Evolutionary conservation across 2,888 invertebrate species (phyloP).

Genomic region (Lissonota sp.): DNA sequence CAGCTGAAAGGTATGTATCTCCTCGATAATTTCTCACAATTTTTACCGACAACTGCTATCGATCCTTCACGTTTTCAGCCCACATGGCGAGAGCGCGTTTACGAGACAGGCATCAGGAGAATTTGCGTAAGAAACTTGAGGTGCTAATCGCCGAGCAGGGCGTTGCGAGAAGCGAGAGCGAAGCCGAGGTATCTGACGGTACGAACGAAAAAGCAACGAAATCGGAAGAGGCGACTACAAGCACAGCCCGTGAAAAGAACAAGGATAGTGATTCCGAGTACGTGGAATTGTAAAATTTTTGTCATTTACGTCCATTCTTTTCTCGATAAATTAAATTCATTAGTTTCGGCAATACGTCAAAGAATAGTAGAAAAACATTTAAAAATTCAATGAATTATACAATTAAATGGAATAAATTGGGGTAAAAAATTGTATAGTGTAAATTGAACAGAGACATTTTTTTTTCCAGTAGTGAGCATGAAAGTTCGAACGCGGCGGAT

Average conservation of each 20-base stretch:
- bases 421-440: too few species aligned
- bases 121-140: conserved; percentile 94
- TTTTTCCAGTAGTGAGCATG: conserved; percentile 76
- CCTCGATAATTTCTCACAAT: neutral
- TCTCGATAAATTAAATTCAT: conserved; percentile 9
- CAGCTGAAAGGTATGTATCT: conserved; percentile 90
- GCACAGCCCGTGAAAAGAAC: conserved; percentile 74
- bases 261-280: conserved; percentile 81
- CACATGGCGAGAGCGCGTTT: conserved; percentile 97
- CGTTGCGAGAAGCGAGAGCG: conserved; percentile 83
- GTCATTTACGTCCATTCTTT: neutral
- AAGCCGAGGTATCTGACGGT: conserved; percentile 75
- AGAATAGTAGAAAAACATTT: too few species aligned
- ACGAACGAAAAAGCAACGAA: conserved; percentile 75
- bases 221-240: conserved; percentile 73
- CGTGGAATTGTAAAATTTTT: conserved; percentile 42
- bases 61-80: conserved; percentile 84
- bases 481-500: conserved; percentile 81
- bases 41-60: neutral
- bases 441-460: conserved; percentile 1
- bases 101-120: conserved; percentile 96
- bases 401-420: too few species aligned
- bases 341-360: neutral
- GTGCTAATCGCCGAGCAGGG: conserved; percentile 95
- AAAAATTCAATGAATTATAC: neutral